A percentile compares a stretch with the other conserved stretches of the same genome.
These are phyloP conservation scores for Bombus impatiens DNA, from an alignment of 1,140 invertebrate genomes.

Conservation along the genomic window DNA sequence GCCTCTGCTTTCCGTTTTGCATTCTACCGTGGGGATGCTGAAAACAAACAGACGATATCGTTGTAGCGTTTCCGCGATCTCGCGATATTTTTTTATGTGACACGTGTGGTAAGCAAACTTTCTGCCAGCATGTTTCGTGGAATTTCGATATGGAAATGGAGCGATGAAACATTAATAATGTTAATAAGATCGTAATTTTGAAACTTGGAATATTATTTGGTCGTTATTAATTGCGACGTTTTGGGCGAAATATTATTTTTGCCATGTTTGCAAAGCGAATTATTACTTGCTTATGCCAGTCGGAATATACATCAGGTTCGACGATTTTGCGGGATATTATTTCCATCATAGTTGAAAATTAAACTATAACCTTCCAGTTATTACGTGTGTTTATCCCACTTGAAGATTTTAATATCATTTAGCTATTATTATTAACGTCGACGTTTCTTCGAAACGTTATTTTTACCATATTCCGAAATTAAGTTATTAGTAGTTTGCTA, in stretches of 20 bases:
- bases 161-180: no score
- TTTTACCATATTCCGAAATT: neutral
- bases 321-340: no score
- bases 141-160: no score
- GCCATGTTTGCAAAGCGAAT: no score
- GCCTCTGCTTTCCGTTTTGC: conserved; percentile 76
- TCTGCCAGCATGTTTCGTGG: neutral
- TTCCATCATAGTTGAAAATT: no score
- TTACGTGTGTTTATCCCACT: no score
- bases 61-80: neutral
- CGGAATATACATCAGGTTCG: no score
- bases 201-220: no score
- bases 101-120: neutral
- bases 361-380: no score
- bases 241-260: neutral
- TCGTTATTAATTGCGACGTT: neutral
- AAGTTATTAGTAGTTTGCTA: no score
- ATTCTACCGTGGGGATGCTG: conserved; percentile 80
- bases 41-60: conserved; percentile 58
- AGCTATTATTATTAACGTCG: neutral
- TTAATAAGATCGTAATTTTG: no score
- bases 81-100: neutral
- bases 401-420: neutral
- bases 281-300: no score
- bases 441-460: neutral